Base-by-base conservation (phyloP, 2,113 vertebrate species). In the Peucedramus taeniatus region DNA sequence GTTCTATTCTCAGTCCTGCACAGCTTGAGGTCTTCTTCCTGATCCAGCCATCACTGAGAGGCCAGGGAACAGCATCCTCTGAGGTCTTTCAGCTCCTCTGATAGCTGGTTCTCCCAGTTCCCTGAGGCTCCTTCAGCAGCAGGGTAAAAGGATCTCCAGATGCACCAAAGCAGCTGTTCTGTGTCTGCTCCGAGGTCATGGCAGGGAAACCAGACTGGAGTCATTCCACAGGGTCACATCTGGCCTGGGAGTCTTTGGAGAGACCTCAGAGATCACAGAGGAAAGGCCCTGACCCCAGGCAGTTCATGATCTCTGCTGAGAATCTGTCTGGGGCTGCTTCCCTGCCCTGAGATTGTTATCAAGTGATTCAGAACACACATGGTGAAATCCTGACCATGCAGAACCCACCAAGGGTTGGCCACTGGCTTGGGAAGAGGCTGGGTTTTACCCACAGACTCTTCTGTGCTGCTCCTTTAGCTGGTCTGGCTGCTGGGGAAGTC, bases 121-220 rank as follows among this genome's bases (percentile, higher is more conserved):
- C 53, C 53, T 39, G 45, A 60, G 13, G 31, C 7, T 90, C 44
- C 76, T 51, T 40, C 35, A 45, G 69, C 69, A 91, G 65, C 44
- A 93, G 65, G 26, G 59, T 45, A 11, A 63, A 91, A 79, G 16
- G 10, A 68, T 47, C 53, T 80, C 63, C 56, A 93, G 49, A 42
- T 20, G 18, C 42, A 56, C 61, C 24, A 44, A 3, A 0, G 1
- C 42, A 87, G 50, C 56, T 2, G 1, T 33, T 65, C 37, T 19
- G 50, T 2, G 1, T n/a, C 90, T 26, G 45, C 57, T 40, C n/a
- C 0, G 0, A 79, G 78, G 49, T 6, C 1, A 1, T 1, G 9
- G 57, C 17, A 40, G 5, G 76, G 70, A 51, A 42, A 80, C 12
- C 74, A 96, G 71, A 24, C 39, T 51, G 87, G 49, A 88, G 27